Evolutionary conservation across 1,140 invertebrate genomes (phyloP), one percentile per base, ranked within the genome.

Genomic region (Drosophila busckii): DNA sequence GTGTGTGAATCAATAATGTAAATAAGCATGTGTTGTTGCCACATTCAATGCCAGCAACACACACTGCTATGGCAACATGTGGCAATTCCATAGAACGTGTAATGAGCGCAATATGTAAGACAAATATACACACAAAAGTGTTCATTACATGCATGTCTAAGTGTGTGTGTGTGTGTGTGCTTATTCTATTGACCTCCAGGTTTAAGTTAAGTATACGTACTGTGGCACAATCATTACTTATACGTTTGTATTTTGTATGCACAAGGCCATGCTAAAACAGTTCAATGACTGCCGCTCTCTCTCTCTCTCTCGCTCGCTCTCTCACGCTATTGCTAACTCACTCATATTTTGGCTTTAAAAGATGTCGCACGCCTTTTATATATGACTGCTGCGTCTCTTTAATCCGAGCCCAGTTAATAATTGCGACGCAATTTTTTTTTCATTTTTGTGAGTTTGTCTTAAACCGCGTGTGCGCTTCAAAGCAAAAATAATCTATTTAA

Each of bases 251-350:
- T n/a, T n/a, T n/a, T 53, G 48, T 54, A 28, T 44, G 63, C 73
- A n/a, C n/a, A 80, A 80, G 73, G 73, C 64, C 73, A 66, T 82
- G 68, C 50, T 58, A 62, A 78, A 76, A 78, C 70, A 70, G 71
- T 78, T 78, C 71, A 78, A 78, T 70, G 71, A 78, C 71, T 78
- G 67, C 34, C 37, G 55, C 17, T 28, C 17, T 20, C 23, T 38
- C 29, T 15, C 53, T 26, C 25, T 13, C 32, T 12, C 19, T 62
- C 28, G 13, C 26, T 34, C 29, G 15, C 23, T 31, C 10, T 9
- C 12, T 16, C 15, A 6, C 25, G 3, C 1, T 19, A 32, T 22
- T 29, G 15, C 37, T n/a, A n/a, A 25, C 29, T 23, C 28, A 49
- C 41, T 31, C 46, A 25, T 52, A 22, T 45, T 23, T 63, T 28